Base-by-base conservation (phyloP, 2,888 invertebrate genomes). In the Oxystoma pomonae region DNA sequence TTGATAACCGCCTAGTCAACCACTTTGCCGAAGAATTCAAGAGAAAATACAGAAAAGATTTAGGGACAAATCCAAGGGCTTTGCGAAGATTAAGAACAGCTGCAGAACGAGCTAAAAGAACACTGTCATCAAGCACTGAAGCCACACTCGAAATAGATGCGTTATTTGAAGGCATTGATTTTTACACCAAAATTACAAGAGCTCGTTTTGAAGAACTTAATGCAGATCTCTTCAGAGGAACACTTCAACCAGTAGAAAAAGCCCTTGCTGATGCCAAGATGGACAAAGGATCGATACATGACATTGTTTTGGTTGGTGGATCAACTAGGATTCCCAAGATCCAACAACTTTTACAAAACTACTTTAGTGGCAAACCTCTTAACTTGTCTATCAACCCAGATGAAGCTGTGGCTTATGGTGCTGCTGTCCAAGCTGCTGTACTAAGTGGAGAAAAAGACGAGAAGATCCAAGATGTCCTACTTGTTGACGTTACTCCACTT, bases 261-360 rank as follows among this genome's bases (percentile, higher is more conserved):
- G 90, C 91, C 16, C 89, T 90, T 58, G 90, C 90, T 79, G 83
- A 90, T 68, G 91, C 91, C 16, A 80, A 91, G 74, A 80, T 92
- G 80, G 91, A 91, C 79, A 92, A 92, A 75, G 81, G 83, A 55
- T 83, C 86, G 69, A 90, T 92, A 66, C 86, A 92, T 74, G 92
- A 92, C 72, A 87, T 92, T 1, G 91, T 92, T 0, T 82, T 93
- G 51, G 92, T 92, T 53, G 92, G 93, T 16, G 93, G 91, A 20
- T 91, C 91, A 0, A 91, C 89, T 0, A 85, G 91, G 64, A 91
- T 92, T 63, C 92, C 91, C 0, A 91, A 91, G 76, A 86, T 92
- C 52, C 91, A 91, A 78, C 87, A 81, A 65, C 78, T 92, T 68
- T 81, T 92, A 19, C 87, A 90, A 78, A 88, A 88, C 77, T 91